Conservation (phyloP, 2,797 vertebrate genomes). For the Bradypus variegatus region DNA sequence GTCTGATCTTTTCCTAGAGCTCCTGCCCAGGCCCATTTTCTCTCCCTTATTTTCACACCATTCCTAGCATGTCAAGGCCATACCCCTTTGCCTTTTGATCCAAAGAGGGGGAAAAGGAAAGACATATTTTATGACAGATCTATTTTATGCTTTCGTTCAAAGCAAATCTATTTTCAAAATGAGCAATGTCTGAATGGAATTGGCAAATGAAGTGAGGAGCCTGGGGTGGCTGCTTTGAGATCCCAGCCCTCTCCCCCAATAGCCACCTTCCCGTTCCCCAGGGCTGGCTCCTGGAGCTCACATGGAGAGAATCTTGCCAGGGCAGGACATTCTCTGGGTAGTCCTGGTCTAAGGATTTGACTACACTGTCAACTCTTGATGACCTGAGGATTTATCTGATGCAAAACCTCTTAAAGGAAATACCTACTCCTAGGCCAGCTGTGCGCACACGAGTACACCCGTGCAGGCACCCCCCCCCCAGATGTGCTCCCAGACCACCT, state of each 20-base stretch:
- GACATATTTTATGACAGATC: conserved; percentile 71
- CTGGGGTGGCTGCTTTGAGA: background rate
- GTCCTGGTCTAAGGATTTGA: background rate
- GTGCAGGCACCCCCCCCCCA: background rate
- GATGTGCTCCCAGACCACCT: background rate
- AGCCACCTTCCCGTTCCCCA: background rate
- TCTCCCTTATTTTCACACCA: conserved; percentile 24
- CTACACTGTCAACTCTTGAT: background rate
- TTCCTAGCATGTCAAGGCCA: conserved; percentile 33
- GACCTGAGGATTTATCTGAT: background rate
- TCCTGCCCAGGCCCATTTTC: conserved; percentile 47
- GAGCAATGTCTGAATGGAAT: conserved; percentile 54
- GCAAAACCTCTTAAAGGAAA: background rate
- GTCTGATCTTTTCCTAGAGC: conserved; percentile 60
- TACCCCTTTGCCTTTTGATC: conserved; percentile 60
- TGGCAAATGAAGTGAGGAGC: background rate
- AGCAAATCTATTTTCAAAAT: conserved; percentile 74
- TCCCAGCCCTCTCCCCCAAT: background rate
- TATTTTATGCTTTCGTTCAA: conserved; percentile 77
- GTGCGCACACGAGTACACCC: background rate
- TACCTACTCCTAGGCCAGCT: background rate
- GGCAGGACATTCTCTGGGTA: background rate
- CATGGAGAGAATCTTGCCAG: background rate
- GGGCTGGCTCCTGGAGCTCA: background rate
- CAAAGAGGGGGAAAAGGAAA: conserved; percentile 44